These are phyloP conservation scores for Metalampra italica DNA, from an alignment of 2,888 invertebrate genomes.

Conservation along the genomic window DNA sequence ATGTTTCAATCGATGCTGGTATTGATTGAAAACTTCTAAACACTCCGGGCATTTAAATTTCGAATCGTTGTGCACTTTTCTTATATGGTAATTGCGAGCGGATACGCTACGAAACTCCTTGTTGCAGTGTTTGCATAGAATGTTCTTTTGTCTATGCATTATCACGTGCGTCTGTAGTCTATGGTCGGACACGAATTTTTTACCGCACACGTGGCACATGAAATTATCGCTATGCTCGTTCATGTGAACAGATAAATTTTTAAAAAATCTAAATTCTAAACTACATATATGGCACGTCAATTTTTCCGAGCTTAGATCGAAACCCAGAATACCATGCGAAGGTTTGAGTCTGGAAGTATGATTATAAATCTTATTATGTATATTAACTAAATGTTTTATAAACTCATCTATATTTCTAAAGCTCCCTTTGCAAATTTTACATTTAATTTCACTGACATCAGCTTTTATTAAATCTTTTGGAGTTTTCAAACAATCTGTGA, in stretches of 20 bases:
- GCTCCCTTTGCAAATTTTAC: slow-evolving; percentile 18
- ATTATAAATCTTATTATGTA: slow-evolving; percentile 17
- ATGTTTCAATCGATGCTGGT: slow-evolving; percentile 20
- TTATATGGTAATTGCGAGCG: slow-evolving; percentile 46
- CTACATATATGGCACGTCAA: slow-evolving; percentile 22
- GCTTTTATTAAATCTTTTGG: slow-evolving; percentile 26
- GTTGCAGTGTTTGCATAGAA: slow-evolving; percentile 42
- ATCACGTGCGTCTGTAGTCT: slow-evolving; percentile 23
- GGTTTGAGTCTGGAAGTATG: slow-evolving; percentile 15
- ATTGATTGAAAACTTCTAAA: slow-evolving; percentile 14
- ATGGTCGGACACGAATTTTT: slow-evolving; percentile 28
- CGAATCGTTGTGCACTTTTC: slow-evolving; percentile 16
- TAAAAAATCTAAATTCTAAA: slow-evolving; percentile 26
- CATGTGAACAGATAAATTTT: slow-evolving; percentile 36
- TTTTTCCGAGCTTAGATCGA: slow-evolving; percentile 21
- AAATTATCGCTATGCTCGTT: slow-evolving; percentile 36
- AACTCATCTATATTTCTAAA: slow-evolving; percentile 20
- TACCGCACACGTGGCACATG: slow-evolving; percentile 44
- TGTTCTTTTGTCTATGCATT: slow-evolving; percentile 18
- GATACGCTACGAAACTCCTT: slow-evolving; percentile 38
- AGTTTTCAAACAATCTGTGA: slow-evolving; percentile 15
- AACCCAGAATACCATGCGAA: slow-evolving; percentile 24
- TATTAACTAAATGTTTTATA: slow-evolving; percentile 19
- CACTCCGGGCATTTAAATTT: slow-evolving; percentile 22
- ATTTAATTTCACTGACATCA: slow-evolving; percentile 23